Conservation (phyloP, 2,888 invertebrate species). For the Aspidiotus destructor region DNA sequence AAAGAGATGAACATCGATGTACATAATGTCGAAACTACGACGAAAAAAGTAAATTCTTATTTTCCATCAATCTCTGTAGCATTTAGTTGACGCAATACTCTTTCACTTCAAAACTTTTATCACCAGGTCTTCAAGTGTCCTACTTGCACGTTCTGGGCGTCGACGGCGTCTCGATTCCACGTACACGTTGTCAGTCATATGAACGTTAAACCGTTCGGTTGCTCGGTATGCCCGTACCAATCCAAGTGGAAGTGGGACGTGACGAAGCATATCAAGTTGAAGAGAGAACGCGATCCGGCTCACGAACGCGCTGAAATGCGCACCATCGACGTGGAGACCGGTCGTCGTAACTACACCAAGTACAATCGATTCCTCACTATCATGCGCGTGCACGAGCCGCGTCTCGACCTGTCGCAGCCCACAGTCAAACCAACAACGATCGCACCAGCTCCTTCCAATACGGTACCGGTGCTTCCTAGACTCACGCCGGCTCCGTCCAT, state of each 20-base stretch:
- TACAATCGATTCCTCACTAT: slow-evolving; percentile 80
- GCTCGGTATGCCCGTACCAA: slow-evolving; percentile 83
- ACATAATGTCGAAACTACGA: background rate
- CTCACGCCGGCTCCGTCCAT: slow-evolving; percentile 30
- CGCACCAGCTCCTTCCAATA: slow-evolving; percentile 13
- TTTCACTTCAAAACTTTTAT: background rate
- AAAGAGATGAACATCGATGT: slow-evolving; percentile 10
- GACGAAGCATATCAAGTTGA: slow-evolving; percentile 85
- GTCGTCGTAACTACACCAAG: slow-evolving; percentile 81
- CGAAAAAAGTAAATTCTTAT: slow-evolving; percentile 24
- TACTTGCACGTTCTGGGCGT: slow-evolving; percentile 84
- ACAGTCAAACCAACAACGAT: background rate
- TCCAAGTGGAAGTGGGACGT: slow-evolving; percentile 98
- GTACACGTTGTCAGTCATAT: slow-evolving; percentile 88
- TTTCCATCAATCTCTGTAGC: background rate
- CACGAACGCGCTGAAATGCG: slow-evolving; percentile 73
- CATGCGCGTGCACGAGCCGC: slow-evolving; percentile 45
- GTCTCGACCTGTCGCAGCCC: slow-evolving; percentile 34
- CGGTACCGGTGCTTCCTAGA: slow-evolving; percentile 16
- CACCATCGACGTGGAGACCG: slow-evolving; percentile 77
- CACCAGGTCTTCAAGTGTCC: slow-evolving; percentile 75
- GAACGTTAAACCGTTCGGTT: slow-evolving; percentile 89
- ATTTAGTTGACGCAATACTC: background rate
- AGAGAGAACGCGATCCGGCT: slow-evolving; percentile 71
- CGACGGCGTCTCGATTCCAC: slow-evolving; percentile 84